A percentile compares a stretch with the other conserved stretches of the same genome.
Conservation (phyloP, 2,888 invertebrate genomes). For the Caenorhabditis plicata region DNA sequence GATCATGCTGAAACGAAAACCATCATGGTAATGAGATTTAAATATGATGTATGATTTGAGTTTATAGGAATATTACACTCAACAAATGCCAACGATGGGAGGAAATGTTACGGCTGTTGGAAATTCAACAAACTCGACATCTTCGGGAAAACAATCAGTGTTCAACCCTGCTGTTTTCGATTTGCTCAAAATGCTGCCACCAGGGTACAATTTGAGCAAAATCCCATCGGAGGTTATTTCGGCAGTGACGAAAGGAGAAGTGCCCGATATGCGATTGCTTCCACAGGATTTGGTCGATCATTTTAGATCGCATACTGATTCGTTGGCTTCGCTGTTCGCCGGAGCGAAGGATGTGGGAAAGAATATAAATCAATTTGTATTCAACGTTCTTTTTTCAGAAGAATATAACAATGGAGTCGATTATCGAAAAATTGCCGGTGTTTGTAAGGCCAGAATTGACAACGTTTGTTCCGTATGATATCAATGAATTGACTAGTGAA, state of each 20-base stretch:
- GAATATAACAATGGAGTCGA: slow-evolving; percentile 57
- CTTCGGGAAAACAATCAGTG: not conserved
- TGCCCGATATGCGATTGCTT: slow-evolving; percentile 58
- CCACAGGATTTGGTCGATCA: slow-evolving; percentile 59
- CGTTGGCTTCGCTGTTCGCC: slow-evolving; percentile 45
- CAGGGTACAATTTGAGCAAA: slow-evolving; percentile 46
- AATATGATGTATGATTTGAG: not conserved
- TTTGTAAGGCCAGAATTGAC: slow-evolving; percentile 53
- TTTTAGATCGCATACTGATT: slow-evolving; percentile 51
- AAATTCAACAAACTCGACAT: not conserved
- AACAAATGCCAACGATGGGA: slow-evolving; percentile 36
- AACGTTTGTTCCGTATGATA: slow-evolving; percentile 63
- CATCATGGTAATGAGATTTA: slow-evolving; percentile 34
- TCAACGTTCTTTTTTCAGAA: slow-evolving; percentile 8
- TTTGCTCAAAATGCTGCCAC: slow-evolving; percentile 42
- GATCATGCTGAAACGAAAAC: slow-evolving; percentile 46
- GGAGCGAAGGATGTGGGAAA: slow-evolving; percentile 14
- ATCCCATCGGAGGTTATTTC: slow-evolving; percentile 47
- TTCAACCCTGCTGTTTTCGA: slow-evolving; percentile 34
- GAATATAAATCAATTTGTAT: not conserved
- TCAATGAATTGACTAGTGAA: slow-evolving; percentile 58
- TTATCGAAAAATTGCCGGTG: slow-evolving; percentile 58
- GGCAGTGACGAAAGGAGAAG: slow-evolving; percentile 54
- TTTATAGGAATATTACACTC: slow-evolving; percentile 51
- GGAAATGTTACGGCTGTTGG: slow-evolving; percentile 3